Evolutionary conservation across 92 coral and sea anemone species (phyloP), one percentile per base, ranked within the genome.

Genomic region (Bergia puertoricense): DNA sequence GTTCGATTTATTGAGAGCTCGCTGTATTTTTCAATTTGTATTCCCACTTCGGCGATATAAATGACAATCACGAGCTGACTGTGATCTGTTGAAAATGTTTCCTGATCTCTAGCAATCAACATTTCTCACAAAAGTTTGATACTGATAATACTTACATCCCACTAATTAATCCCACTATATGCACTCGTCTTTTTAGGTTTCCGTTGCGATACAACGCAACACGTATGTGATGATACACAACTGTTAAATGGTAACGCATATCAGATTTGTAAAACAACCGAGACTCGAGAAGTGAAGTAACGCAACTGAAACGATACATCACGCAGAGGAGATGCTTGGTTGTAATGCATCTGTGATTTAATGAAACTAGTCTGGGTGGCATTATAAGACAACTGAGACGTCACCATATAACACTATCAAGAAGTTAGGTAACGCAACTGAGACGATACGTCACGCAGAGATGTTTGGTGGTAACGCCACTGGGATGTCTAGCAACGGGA

Each of bases 191-290:
- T 54, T 54, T 54, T 18, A 54, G 59, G 16, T 54, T 62, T 20
- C 2, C 30, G 23, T 14, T 16, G 8, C 22, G 7, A 20, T 62
- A 23, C 3, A 62, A 62, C 23, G 69, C 69, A 62, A 62, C n/a
- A 6, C 23, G 7, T 62, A 5, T 38, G 23, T 0, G 36, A 1
- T 16, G 86, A 10, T 67, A 69, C 67, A 75, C 37, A 84, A 84
- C 77, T 41, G 56, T 68, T 44, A 65, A 48, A 11, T 6, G 50
- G 65, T n/a, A 83, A 69, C 86, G 65, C 65, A 83, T 13, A 16
- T 44, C 20, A 71, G 39, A 62, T 20, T 3, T 62, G 69, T 16
- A 62, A 18, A 23, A 62, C 69, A 62, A 20, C 69, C 5, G 69
- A 62, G 54, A 41, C 51, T 48, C 1, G 2, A 82, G 10, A 67